These are phyloP conservation scores for Leptopilina syphax DNA, from an alignment of 2,888 invertebrate genomes.

Conservation along the genomic window DNA sequence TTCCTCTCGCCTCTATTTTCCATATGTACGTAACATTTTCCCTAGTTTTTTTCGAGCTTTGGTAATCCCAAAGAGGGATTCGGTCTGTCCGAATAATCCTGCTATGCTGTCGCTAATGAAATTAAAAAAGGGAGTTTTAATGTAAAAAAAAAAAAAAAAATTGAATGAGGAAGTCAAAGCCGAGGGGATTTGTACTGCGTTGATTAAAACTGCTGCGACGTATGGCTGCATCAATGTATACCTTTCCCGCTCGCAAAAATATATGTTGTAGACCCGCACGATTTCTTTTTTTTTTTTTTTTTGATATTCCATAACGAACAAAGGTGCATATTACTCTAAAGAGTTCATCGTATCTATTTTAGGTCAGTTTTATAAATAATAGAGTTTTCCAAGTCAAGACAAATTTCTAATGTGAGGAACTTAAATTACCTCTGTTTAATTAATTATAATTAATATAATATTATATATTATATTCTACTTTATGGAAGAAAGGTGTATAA, in stretches of 20 bases:
- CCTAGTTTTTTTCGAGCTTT: slow-evolving; percentile 70
- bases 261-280: slow-evolving; percentile 21
- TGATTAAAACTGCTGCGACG: slow-evolving; percentile 73
- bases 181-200: slow-evolving; percentile 72
- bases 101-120: slow-evolving; percentile 73
- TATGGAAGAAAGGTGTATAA: too few species aligned
- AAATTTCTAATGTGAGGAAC: too few species aligned
- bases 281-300: slow-evolving; percentile 8
- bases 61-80: slow-evolving; percentile 71
- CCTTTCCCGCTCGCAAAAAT: neutral
- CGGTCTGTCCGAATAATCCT: slow-evolving; percentile 69
- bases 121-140: slow-evolving; percentile 64
- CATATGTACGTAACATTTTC: slow-evolving; percentile 53
- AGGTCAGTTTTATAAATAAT: too few species aligned
- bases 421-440: too few species aligned
- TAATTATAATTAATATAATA: too few species aligned
- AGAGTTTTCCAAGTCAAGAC: too few species aligned
- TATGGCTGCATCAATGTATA: slow-evolving; percentile 67
- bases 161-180: slow-evolving; percentile 60
- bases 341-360: neutral
- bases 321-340: slow-evolving; percentile 13
- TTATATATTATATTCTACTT: too few species aligned
- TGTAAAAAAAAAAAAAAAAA: slow-evolving; percentile 41
- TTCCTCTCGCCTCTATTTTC: slow-evolving; percentile 56
- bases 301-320: neutral